Conservation (phyloP, 2,113 vertebrate genomes). For the Epinephelus moara region DNA sequence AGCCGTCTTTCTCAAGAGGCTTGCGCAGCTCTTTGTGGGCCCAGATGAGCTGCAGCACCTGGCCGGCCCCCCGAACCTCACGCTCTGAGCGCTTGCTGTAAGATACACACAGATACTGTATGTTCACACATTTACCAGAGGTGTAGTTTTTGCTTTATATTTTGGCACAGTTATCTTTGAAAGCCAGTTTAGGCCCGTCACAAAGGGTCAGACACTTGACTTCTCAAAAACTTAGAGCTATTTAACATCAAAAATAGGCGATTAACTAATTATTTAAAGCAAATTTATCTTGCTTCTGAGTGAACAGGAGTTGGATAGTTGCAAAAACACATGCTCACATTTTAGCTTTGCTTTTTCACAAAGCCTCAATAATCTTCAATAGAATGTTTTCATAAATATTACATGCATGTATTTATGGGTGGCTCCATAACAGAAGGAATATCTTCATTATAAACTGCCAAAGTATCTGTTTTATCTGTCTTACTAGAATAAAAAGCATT, state of each 20-base stretch:
- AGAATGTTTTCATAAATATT: neutral
- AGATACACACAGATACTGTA: neutral
- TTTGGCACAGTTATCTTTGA: neutral
- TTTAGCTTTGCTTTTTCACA: neutral
- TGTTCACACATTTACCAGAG: neutral
- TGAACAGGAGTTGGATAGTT: neutral
- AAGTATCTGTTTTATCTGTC: neutral
- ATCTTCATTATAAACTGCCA: neutral
- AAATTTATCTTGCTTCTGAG: neutral
- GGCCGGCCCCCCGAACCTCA: conserved; percentile 92
- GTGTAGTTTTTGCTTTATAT: no score
- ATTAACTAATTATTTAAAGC: neutral
- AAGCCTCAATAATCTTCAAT: neutral
- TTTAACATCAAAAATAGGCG: neutral
- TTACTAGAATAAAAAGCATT: neutral
- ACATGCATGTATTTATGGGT: neutral
- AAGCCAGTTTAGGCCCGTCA: no score
- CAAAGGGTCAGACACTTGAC: neutral
- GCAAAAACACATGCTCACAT: neutral
- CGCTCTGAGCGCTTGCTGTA: conserved; percentile 93
- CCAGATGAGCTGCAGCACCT: conserved; percentile 95
- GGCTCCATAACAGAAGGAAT: neutral
- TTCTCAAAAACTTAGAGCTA: neutral
- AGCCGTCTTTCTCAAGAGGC: conserved; percentile 96
- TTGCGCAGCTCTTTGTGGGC: conserved; percentile 95